Base-by-base conservation (phyloP, 1,140 invertebrate genomes). In the Micrasema longulum region DNA sequence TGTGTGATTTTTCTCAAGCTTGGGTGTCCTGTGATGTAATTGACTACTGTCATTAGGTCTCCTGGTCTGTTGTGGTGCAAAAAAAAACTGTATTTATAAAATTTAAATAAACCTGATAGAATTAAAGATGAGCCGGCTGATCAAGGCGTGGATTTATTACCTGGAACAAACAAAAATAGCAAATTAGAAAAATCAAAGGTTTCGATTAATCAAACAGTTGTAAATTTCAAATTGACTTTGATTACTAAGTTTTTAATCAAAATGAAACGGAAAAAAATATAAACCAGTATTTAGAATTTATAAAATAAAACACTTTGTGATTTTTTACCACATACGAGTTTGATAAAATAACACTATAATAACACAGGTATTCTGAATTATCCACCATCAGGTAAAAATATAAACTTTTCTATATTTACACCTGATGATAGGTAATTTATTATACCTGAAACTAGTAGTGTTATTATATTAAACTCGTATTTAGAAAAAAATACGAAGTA, bases 111-210 rank as follows among this genome's bases (percentile, higher is more conserved):
- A 53, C 50, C 50, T 53, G 50, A 35, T 53, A 3, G 2, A 16
- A 18, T 26, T 53, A 14, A 31, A 53, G 50, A 31, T 53, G 23
- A n/a, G 22, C 23, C 12, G 10, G 50, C 7, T 26, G 12, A 35
- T 7, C 10, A 35, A 60, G 35, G 35, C 52, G 26, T 38, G 7
- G 9, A 22, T 10, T 20, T n/a, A 14, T 60, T 60, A 60, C 55
- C 55, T 60, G 55, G 11, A 60, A 60, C 55, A 60, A 60, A 57
- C 31, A 57, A 36, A 60, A 60, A 26, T 26, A 53, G 1, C n/a
- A 53, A 11, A 20, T 52, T 9, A 52, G 23, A 20, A 26, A 53
- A 20, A 14, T 18, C 14, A 48, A 18, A 48, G 16, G 20, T 48
- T 48, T 48, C 11, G n/a, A n/a, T n/a, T 16, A 11, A 48, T 20